Evolutionary conservation across 2,113 vertebrate species (phyloP).

Genomic region (Ictalurus punctatus): DNA sequence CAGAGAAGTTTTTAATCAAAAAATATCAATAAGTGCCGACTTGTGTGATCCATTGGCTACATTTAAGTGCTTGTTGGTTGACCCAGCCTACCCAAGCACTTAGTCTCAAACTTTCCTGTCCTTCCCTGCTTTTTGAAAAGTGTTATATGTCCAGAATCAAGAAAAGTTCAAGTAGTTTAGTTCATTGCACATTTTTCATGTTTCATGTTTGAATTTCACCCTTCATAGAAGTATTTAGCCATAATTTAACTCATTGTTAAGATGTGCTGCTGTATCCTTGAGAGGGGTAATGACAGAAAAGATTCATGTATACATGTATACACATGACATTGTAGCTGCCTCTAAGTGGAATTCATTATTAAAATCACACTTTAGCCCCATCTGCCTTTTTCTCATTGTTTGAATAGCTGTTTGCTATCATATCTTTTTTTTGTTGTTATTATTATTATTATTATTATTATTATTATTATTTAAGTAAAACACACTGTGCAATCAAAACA

Average conservation of each 20-base stretch:
- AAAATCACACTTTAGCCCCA: conserved; percentile 45
- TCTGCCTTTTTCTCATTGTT: conserved; percentile 44
- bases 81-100: not conserved
- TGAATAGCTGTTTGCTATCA: conserved; percentile 57
- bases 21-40: not conserved
- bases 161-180: not conserved
- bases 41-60: not conserved
- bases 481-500: conserved; percentile 17
- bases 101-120: not conserved
- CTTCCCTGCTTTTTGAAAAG: not conserved
- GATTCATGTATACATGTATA: conserved; percentile 7
- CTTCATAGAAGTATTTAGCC: conserved; percentile 57
- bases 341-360: conserved; percentile 50
- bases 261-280: conserved; percentile 54
- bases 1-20: not conserved
- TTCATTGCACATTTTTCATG: not conserved
- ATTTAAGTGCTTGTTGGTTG: conserved; percentile 16
- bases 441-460: too few relatives aligned
- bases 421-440: conserved; percentile 22
- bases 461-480: conserved; percentile 6
- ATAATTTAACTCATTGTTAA: conserved; percentile 58
- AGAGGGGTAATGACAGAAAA: conserved; percentile 54
- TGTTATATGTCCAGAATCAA: not conserved
- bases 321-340: conserved; percentile 55
- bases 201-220: not conserved